Conservation (phyloP, 2,113 vertebrate genomes). For the Columba livia region DNA sequence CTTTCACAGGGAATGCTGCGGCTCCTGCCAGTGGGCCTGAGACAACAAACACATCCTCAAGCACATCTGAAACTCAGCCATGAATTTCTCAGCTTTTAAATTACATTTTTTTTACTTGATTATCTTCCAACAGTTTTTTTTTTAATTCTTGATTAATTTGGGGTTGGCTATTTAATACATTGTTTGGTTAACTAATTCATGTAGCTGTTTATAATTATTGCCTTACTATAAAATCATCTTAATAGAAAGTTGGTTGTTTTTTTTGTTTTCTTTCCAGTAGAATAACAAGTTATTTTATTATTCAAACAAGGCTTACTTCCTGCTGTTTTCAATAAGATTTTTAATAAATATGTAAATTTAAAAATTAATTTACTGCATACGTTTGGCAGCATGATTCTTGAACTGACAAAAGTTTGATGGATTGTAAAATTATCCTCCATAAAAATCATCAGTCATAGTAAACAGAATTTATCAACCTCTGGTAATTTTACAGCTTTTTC, state of each 20-base stretch:
- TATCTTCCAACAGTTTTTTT: conserved; percentile 19
- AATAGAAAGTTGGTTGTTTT: conserved; percentile 41
- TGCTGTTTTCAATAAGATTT: conserved; percentile 79
- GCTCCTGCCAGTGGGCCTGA: neutral
- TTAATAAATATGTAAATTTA: conserved; percentile 86
- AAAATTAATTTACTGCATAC: conserved; percentile 80
- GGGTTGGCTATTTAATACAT: conserved; percentile 52
- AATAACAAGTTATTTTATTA: conserved; percentile 80
- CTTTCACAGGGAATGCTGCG: neutral
- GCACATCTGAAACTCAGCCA: neutral
- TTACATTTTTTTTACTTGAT: conserved; percentile 29
- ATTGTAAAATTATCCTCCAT: conserved; percentile 78
- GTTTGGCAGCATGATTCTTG: conserved; percentile 74
- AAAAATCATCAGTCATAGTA: conserved; percentile 78
- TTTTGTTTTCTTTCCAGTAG: conserved; percentile 71
- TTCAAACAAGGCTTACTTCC: conserved; percentile 76
- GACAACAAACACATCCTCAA: neutral
- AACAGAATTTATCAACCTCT: conserved; percentile 76
- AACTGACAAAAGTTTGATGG: conserved; percentile 78
- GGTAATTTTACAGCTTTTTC: conserved; percentile 75
- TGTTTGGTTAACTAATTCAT: conserved; percentile 72
- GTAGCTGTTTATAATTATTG: conserved; percentile 73
- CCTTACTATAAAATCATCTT: conserved; percentile 71
- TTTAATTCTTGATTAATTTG: conserved; percentile 57
- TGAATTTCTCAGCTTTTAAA: neutral